Evolutionary conservation across 2,113 vertebrate genomes (phyloP), one percentile per base, ranked within the genome.

Genomic region (Petroica traversi): DNA sequence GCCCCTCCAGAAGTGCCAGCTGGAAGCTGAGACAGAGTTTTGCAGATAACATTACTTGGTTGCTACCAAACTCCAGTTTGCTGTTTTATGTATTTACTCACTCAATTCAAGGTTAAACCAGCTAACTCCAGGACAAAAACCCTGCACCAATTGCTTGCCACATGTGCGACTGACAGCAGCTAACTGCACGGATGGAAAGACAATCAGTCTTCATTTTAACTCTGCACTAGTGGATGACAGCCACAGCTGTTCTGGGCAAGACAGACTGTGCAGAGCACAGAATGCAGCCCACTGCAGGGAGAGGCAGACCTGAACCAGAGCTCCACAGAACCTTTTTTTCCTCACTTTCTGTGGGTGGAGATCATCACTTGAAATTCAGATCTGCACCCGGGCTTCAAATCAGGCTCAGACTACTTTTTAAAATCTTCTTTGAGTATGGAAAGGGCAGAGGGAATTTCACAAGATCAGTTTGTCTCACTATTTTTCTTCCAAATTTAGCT

Each of bases 171-270:
- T 40, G 80, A 88, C 77, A 92, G 77, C 41, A 79, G 86, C 68
- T 94, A 91, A 87, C 29, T 73, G 64, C 26, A 29, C 6, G 33
- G 81, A 79, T 61, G 57, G 87, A 85, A 91, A 91, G 2, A 5
- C 54, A 75, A 85, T 93, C 80, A 82, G 77, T 92, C 91, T 94
- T 91, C 29, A 93, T 93, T 85, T 82, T 23, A 75, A 31, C 80
- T 25, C 36, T 25, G 20, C 10, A 3, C 80, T 11, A 38, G n/a
- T 18, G 57, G 81, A 26, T 91, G 87, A 81, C 84, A 96, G 64
- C 43, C 76, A 75, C 91, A 93, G 81, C 76, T 95, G 93, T 33
- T 95, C 73, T 75, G 66, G 66, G 77, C 33, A 91, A 48, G 59
- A 12, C 38, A 77, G 51, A 20, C 52, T 75, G 40, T 19, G 19